A percentile compares a stretch with the other conserved stretches of the same genome.
Conservation (phyloP, 1,140 invertebrate genomes). For the Copidosoma floridanum region DNA sequence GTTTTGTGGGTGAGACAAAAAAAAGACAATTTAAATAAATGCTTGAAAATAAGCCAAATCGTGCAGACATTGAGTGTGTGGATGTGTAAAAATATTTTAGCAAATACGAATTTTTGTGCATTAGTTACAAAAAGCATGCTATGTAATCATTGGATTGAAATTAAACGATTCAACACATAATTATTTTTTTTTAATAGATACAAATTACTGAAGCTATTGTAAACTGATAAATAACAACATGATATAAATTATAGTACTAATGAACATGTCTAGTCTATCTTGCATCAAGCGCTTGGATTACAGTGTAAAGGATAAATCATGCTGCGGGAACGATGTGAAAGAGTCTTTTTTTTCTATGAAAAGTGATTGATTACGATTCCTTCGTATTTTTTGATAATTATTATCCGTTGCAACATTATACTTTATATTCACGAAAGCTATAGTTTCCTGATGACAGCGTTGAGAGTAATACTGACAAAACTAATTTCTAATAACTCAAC, state of each 20-base stretch:
- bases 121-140: constrained; percentile 36
- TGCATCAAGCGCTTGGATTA: constrained; percentile 11
- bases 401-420: no score
- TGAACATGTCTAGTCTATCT: no score
- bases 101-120: constrained; percentile 21
- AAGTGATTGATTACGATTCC: no score
- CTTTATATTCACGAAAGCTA: no score
- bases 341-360: background rate
- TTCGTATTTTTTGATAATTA: no score
- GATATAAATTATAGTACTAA: background rate
- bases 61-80: constrained; percentile 21
- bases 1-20: background rate
- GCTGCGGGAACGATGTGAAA: constrained; percentile 20
- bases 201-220: no score
- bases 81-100: constrained; percentile 21
- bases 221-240: background rate
- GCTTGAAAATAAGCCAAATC: constrained; percentile 14
- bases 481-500: no score
- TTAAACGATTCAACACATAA: background rate
- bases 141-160: constrained; percentile 13
- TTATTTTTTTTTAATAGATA: background rate
- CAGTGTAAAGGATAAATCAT: constrained; percentile 13
- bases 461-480: no score
- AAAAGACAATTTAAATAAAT: constrained; percentile 7
- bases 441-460: no score